Percentiles rank a stretch among this genome's conserved stretches.
phyloP scores from a whole-genome alignment of 30 jellyfish, hydroid and myxozoan species.

The Sanderia malayensis region DNA sequence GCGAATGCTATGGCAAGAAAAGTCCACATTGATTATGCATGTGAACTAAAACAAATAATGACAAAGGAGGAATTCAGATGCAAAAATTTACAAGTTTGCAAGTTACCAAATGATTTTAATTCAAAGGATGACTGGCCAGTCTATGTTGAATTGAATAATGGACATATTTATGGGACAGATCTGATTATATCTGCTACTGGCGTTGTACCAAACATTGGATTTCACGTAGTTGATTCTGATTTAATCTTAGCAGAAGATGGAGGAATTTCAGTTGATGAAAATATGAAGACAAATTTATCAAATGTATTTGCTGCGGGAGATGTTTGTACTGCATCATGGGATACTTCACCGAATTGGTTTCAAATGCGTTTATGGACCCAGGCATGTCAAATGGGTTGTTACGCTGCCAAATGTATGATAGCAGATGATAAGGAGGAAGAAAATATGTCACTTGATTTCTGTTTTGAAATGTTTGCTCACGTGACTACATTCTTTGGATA shows the following conservation, averaged over 20 bases:
- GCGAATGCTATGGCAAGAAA: slow-evolving; percentile 1
- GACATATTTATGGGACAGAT: slow-evolving; percentile 68
- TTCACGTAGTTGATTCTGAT: slow-evolving; percentile 25
- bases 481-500: slow-evolving; percentile 88
- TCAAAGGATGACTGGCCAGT: slow-evolving; percentile 18
- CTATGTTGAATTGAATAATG: slow-evolving; percentile 64
- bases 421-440: slow-evolving; percentile 25
- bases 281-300: slow-evolving; percentile 76
- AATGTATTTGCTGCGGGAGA: slow-evolving; percentile 96
- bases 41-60: slow-evolving; percentile 55
- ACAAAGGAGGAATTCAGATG: not conserved
- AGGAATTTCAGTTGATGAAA: slow-evolving; percentile 74
- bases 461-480: slow-evolving; percentile 94
- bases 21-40: slow-evolving; percentile 52
- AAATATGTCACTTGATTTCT: slow-evolving; percentile 69
- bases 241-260: slow-evolving; percentile 65
- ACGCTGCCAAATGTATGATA: slow-evolving; percentile 81
- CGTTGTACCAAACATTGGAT: slow-evolving; percentile 59
- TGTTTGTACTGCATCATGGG: slow-evolving; percentile 66
- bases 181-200: slow-evolving; percentile 91
- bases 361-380: slow-evolving; percentile 98
- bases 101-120: not conserved
- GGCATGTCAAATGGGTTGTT: slow-evolving; percentile 91
- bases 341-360: slow-evolving; percentile 73
- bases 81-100: slow-evolving; percentile 8